Base-by-base conservation (phyloP, 2,797 vertebrate species). In the Caiman crocodilus region DNA sequence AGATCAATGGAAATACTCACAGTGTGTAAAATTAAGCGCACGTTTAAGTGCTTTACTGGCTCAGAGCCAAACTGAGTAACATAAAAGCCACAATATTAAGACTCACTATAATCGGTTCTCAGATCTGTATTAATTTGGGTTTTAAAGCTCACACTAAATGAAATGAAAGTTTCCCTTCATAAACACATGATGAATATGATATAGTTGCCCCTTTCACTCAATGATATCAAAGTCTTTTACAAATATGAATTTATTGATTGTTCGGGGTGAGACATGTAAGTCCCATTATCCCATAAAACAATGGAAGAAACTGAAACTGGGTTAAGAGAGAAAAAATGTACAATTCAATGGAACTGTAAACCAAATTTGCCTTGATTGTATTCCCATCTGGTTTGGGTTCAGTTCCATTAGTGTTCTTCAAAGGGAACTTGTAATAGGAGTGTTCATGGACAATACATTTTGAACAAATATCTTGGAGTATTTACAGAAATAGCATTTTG, bases 171-270 rank as follows among this genome's bases (percentile, higher is more conserved):
- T 94, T 91, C 18, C 67, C 79, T 93, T 77, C 64, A 88, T 87
- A 93, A 94, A 94, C 57, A 61, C 67, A 65, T 90, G 94, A 96
- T 93, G 73, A 93, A 90, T 93, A 92, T 94, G 30, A 95, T 96
- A 82, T 93, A 96, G 86, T 87, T 91, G 30, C 82, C 26, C 60
- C 64, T 91, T 94, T 89, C 94, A 89, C 89, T 95, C 64, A 28
- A 84, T 96, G 92, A 92, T 95, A 93, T 97, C 93, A 96, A 97
- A 94, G 83, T 91, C 64, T 88, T 88, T 96, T 73, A 81, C 92
- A 96, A 96, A 93, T 96, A 94, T 96, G 89, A 97, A 96, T 90
- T 82, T 94, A 97, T 96, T 94, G 95, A 97, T 96, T 92, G 94
- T 93, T 90, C 84, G 82, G 79, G 90, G 13, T 82, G 67, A 69